Base-by-base conservation (phyloP, 2,888 invertebrate species). In the Neocrepidodera transversa region DNA sequence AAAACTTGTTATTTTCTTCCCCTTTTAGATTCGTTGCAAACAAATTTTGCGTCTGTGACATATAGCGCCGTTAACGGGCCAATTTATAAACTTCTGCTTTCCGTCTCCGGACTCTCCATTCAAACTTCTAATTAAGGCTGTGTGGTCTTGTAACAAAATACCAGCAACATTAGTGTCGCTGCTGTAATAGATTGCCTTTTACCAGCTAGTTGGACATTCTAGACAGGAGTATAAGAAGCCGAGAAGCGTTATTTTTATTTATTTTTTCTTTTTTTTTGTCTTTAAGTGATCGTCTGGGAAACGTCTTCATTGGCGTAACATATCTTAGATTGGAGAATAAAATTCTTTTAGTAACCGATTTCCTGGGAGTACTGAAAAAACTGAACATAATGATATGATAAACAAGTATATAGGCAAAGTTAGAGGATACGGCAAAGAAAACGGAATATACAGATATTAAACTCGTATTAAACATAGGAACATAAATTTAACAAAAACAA, bases 151-250 rank as follows among this genome's bases (percentile, higher is more conserved):
- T 51, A 45, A 57, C 45, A 50, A 45, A 57, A 51, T 43, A 45
- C 45, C 57, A 35, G n/a, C 11, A 36, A 49, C 43, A 58, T 58
- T 58, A 52, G 40, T 58, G 52, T 58, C 58, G 30, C 52, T 13
- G 8, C 16, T 30, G 45, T 58, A 47, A 58, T 58, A 30, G 26
- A 58, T 58, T 52, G 58, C 38, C 47, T 30, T 58, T 52, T 58
- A 45, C 13, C 20, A 58, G 52, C 28, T 52, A 28, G 30, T 58
- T 47, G 47, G 45, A 58, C 32, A 52, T 57, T 30, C 28, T 47
- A 47, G 47, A 52, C 51, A 36, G 47, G 52, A 38, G 23, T 52
- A 23, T 11, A 58, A 52, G 47, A 47, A 47, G 58, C 38, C 28
- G 38, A 38, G 47, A 47, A 45, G 52, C 32, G 26, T 16, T 36